Evolutionary conservation across 2,797 vertebrate species (phyloP).

Genomic region (Sebastes kiyomatsui): DNA sequence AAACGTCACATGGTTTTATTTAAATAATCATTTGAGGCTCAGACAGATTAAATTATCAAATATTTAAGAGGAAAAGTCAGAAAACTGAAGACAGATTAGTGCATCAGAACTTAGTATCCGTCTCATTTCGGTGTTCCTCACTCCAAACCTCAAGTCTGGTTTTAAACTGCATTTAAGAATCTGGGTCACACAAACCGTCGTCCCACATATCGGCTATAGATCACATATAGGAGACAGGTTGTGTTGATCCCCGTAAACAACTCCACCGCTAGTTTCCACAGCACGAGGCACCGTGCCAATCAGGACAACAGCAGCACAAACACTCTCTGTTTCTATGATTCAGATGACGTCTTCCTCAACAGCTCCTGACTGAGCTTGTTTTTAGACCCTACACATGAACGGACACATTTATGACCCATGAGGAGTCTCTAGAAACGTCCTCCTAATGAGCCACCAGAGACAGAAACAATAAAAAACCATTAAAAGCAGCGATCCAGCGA

Average conservation of each 20-base stretch:
- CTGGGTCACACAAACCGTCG: neutral
- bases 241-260: slow-evolving; percentile 12
- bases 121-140: too few relatives aligned
- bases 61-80: too few relatives aligned
- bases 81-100: too few relatives aligned
- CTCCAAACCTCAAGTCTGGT: too few relatives aligned
- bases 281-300: neutral
- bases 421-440: neutral
- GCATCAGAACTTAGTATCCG: too few relatives aligned
- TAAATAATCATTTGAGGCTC: too few relatives aligned
- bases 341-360: neutral
- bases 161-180: neutral
- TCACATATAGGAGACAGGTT: neutral
- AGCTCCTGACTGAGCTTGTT: neutral
- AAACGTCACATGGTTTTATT: too few relatives aligned
- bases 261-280: neutral
- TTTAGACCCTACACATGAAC: neutral
- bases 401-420: neutral
- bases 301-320: neutral
- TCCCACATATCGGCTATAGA: neutral
- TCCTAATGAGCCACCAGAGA: neutral
- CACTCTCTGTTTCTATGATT: too few relatives aligned
- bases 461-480: neutral
- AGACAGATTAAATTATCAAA: too few relatives aligned
- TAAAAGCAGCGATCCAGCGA: neutral